Conservation (phyloP, 2,888 invertebrate species). For the Drosophila conformis region DNA sequence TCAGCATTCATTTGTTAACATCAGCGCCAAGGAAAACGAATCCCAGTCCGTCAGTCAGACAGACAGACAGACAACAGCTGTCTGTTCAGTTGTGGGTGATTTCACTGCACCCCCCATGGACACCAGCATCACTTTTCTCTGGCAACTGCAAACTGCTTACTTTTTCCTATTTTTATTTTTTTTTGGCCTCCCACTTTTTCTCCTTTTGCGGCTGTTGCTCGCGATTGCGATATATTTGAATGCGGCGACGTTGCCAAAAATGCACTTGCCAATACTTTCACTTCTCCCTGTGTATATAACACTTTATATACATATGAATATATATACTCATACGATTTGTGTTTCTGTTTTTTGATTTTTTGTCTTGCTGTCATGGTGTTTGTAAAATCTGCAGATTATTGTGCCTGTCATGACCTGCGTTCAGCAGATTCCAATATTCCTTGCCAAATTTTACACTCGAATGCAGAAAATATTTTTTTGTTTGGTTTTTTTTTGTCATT, state of each 20-base stretch:
- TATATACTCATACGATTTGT: slow-evolving; percentile 22
- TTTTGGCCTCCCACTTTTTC: slow-evolving; percentile 78
- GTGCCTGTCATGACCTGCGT: slow-evolving; percentile 48
- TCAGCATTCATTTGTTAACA: slow-evolving; percentile 52
- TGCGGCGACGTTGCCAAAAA: slow-evolving; percentile 50
- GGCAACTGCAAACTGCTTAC: slow-evolving; percentile 79
- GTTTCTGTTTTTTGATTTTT: slow-evolving; percentile 30
- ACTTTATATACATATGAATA: slow-evolving; percentile 12
- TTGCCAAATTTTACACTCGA: slow-evolving; percentile 51
- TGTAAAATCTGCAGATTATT: slow-evolving; percentile 57
- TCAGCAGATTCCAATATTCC: slow-evolving; percentile 22
- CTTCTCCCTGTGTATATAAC: slow-evolving; percentile 18
- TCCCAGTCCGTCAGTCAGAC: slow-evolving; percentile 1
- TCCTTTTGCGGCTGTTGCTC: slow-evolving; percentile 30
- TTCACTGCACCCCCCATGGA: slow-evolving; percentile 26
- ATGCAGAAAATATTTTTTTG: slow-evolving; percentile 11
- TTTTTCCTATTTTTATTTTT: slow-evolving; percentile 77
- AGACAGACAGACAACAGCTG: slow-evolving; percentile 29
- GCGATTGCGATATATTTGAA: slow-evolving; percentile 28
- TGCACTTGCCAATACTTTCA: slow-evolving; percentile 56
- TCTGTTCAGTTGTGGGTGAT: slow-evolving; percentile 29
- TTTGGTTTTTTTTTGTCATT: slow-evolving; percentile 1
- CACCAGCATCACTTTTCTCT: slow-evolving; percentile 16
- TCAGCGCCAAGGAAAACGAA: slow-evolving; percentile 19
- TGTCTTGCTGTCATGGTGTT: slow-evolving; percentile 41